phyloP scores from a whole-genome alignment of 2,888 invertebrate genomes.

The Drosophila suboccidentalis region DNA sequence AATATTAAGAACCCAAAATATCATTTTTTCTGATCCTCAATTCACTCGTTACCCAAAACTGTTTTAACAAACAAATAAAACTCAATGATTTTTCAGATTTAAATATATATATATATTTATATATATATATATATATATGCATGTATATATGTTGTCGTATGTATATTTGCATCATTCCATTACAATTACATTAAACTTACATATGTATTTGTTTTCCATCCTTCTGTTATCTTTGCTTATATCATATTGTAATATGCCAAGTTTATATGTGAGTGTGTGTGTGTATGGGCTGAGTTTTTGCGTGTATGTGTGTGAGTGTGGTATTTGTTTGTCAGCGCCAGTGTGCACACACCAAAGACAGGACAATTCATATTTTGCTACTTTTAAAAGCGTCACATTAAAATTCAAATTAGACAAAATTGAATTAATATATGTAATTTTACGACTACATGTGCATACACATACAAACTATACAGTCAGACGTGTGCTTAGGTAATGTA shows the following conservation, averaged over 20 bases:
- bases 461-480: conserved; percentile 21
- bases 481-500: neutral
- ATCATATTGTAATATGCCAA: conserved; percentile 75
- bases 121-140: conserved; percentile 38
- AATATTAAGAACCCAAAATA: too few relatives aligned
- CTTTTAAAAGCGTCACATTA: conserved; percentile 43
- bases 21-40: neutral
- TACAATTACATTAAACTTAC: conserved; percentile 54
- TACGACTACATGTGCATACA: conserved; percentile 9
- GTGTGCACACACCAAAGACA: conserved; percentile 28
- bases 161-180: conserved; percentile 65
- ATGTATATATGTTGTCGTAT: conserved; percentile 45
- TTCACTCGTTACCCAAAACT: neutral
- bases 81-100: conserved; percentile 33
- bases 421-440: conserved; percentile 17
- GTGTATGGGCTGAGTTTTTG: conserved; percentile 20
- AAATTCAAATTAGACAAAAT: conserved; percentile 32
- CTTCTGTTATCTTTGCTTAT: conserved; percentile 51
- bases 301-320: conserved; percentile 14
- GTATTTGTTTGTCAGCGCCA: conserved; percentile 13
- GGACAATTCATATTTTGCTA: conserved; percentile 48
- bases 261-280: conserved; percentile 45
- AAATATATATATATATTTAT: conserved; percentile 49
- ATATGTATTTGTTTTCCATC: conserved; percentile 19
- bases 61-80: conserved; percentile 4